These are phyloP conservation scores for Melieria picta DNA, from an alignment of 2,888 invertebrate species.

Conservation along the genomic window DNA sequence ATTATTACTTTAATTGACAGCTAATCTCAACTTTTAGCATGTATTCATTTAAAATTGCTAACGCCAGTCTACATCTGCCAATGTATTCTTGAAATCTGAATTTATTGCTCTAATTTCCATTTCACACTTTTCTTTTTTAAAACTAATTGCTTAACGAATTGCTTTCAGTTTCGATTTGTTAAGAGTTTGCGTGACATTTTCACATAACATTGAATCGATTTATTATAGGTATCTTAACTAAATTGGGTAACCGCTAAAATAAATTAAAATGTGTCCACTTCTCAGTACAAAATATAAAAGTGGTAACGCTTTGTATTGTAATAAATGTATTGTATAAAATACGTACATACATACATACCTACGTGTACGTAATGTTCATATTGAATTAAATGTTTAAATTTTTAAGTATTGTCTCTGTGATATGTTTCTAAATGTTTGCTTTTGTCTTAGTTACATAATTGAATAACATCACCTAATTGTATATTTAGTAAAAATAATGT, in stretches of 20 bases:
- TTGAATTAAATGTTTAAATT: conserved; percentile 41
- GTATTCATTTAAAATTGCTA: conserved; percentile 12
- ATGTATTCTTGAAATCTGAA: background rate
- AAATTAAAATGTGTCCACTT: no score
- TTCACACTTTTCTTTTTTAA: background rate
- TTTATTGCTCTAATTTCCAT: conserved; percentile 23
- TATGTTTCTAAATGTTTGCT: conserved; percentile 63
- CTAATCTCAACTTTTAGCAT: conserved; percentile 23
- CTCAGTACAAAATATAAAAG: no score
- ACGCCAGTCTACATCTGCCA: background rate
- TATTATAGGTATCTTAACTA: no score
- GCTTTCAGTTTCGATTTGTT: conserved; percentile 57
- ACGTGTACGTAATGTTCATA: conserved; percentile 36
- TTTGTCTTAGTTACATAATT: conserved; percentile 18
- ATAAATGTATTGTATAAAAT: background rate
- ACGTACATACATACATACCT: conserved; percentile 40
- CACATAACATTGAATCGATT: background rate
- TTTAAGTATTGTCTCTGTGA: conserved; percentile 66
- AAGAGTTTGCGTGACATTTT: conserved; percentile 19
- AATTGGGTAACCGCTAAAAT: no score
- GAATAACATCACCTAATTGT: background rate
- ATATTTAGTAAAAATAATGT: background rate
- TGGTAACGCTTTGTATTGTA: no score
- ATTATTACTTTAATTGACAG: conserved; percentile 24
- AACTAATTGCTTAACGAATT: conserved; percentile 44